Evolutionary conservation across 2,888 invertebrate genomes (phyloP), one percentile per base, ranked within the genome.

Genomic region (Limnephilus lunatus): DNA sequence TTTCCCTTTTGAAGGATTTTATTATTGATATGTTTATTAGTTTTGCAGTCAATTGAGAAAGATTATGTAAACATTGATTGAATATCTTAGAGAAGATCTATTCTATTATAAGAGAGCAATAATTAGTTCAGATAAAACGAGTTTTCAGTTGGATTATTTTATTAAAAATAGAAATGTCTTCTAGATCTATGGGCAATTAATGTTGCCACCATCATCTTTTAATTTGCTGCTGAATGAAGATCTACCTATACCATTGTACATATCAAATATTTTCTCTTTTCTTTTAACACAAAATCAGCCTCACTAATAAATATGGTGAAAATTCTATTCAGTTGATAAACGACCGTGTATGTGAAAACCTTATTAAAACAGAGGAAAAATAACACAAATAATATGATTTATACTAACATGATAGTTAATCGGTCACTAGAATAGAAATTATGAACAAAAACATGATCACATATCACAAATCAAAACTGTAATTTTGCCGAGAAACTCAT

Each of bases 31-130:
- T 89, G 88, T 89, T 19, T 81, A 25, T 88, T 88, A 81, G 88
- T 68, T 89, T 68, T 89, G n/a, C 88, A 89, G 88, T 89, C 88
- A 81, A 86, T 68, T n/a, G n/a, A 44, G 86, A 86, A 86, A 44
- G 86, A 86, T 44, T 35, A 86, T 44, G 85, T 86, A 30, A 86
- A 44, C n/a, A 86, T 48, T 86, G 83, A 35, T 83, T 11, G 32
- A 83, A 83, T 25, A 25, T 35, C 32, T 83, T 83, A 35, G 11
- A 35, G 83, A 32, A 32, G 25, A 19, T 83, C 19, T 83, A 25
- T 35, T 83, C 83, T 83, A 83, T 25, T 68, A 19, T 68, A n/a
- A 68, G 68, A 68, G 25, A 68, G 25, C 25, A 68, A 68, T 68
- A 68, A 68, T 68, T 9, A n/a, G 68, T 68, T 68, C 2, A 68